Base-by-base conservation (phyloP, 1,140 invertebrate genomes). In the Drosophila tristis region DNA sequence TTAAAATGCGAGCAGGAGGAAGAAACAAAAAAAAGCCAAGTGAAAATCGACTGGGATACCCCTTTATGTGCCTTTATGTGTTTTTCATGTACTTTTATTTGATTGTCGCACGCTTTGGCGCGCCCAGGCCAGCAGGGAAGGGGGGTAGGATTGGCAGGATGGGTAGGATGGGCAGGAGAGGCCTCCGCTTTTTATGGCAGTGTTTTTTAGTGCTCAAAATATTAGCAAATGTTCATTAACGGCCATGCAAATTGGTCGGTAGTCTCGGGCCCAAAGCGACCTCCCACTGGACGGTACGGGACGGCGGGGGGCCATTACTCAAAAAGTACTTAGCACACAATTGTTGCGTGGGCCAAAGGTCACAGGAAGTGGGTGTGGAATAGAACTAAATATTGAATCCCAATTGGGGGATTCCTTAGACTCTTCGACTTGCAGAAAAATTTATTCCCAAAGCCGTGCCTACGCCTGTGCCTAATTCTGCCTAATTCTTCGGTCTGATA, bases 71-170 rank as follows among this genome's bases (percentile, higher is more conserved):
- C 61, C 61, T 76, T 86, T 89, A 87, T 86, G 78, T 87, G 78
- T 82, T 87, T 89, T 89, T 82, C 84, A 89, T 87, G 82, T 87
- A 87, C 84, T 89, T 87, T 87, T 87, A 87, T 87, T 87, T 89
- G 84, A 89, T 87, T 87, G 82, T 87, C 82, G 82, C 82, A 87
- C 82, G 82, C 82, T 82, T 87, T 80, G 75, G 57, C 78, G 79
- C 78, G 62, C 29, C 11, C 43, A 29, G 43, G 31, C 7, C 7
- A 7, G 9, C 7, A 7, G 39, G 13, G 0, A 7, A n/a, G 16
- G 6, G 35, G 53, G 20, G 2, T 20, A 2, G 20, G 20, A 20
- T 13, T 11, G 42, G 39, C 23, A 13, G 53, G 49, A 20, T 13
- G n/a, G 42, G 39, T 26, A 13, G 53, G 49, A 20, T 20, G 20